These are phyloP conservation scores for Trachythela sp. DNA, from an alignment of 64 coral and sea anemone genomes.

Conservation along the genomic window DNA sequence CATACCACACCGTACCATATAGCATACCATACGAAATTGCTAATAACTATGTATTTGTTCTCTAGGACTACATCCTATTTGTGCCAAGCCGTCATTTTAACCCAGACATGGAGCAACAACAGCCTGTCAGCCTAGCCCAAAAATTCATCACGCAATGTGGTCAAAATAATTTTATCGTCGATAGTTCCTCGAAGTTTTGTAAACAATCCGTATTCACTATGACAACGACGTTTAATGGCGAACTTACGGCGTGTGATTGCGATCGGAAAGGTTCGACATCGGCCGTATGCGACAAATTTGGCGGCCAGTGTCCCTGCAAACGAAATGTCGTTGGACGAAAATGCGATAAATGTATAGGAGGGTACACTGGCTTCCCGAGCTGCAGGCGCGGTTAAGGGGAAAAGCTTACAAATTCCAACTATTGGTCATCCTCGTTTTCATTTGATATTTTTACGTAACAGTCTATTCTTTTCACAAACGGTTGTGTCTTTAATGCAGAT, in stretches of 20 bases:
- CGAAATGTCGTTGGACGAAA: conserved; percentile 86
- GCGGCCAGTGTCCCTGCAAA: conserved; percentile 77
- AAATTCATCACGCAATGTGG: conserved; percentile 73
- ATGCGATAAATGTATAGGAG: conserved; percentile 76
- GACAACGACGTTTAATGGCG: conserved; percentile 65
- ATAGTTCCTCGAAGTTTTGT: conserved; percentile 65
- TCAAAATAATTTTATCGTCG: conserved; percentile 43
- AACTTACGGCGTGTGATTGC: conserved; percentile 64
- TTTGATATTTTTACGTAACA: not conserved
- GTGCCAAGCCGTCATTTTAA: conserved; percentile 66
- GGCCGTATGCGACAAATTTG: conserved; percentile 65
- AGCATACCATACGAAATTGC: no score
- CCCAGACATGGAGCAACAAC: conserved; percentile 50
- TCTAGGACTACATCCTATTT: conserved; percentile 82
- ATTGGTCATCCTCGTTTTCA: not conserved
- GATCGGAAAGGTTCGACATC: conserved; percentile 55
- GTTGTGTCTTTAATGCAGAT: no score
- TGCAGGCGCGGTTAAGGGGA: not conserved
- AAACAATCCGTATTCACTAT: conserved; percentile 68
- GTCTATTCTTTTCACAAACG: no score
- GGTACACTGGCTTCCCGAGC: conserved; percentile 72
- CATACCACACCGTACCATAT: no score
- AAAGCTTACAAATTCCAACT: not conserved
- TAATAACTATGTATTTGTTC: not conserved
- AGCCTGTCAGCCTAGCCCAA: conserved; percentile 61